Evolutionary conservation across 2,113 vertebrate species (phyloP).

Genomic region (Channa maculata): DNA sequence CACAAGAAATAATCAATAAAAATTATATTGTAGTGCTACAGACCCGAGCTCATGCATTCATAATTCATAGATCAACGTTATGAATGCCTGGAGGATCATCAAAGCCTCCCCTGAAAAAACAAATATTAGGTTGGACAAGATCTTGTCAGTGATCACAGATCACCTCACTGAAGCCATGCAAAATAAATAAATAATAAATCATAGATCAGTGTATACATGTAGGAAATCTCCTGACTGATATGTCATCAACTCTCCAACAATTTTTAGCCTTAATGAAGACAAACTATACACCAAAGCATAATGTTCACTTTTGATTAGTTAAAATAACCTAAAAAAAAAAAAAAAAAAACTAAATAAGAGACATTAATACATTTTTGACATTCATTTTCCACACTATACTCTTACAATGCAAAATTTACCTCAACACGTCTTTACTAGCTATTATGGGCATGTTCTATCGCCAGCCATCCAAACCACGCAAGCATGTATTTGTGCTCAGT

Average conservation of each 20-base stretch:
- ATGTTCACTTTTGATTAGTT: no score
- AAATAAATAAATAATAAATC: no score
- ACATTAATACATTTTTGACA: not conserved
- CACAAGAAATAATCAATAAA: no score
- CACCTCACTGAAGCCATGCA: conserved; percentile 10
- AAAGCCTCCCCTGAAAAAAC: conserved; percentile 28
- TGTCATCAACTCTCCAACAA: not conserved
- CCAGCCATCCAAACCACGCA: not conserved
- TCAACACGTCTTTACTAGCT: not conserved
- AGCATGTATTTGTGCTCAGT: conserved; percentile 15
- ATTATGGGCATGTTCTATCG: not conserved
- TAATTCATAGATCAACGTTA: conserved; percentile 29
- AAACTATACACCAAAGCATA: no score
- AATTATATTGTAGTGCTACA: not conserved
- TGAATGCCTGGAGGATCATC: conserved; percentile 19
- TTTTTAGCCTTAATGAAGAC: not conserved
- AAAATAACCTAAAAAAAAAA: no score
- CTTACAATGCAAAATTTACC: not conserved
- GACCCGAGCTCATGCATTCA: conserved; percentile 28
- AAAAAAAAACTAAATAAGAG: no score
- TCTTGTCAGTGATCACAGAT: conserved; percentile 48
- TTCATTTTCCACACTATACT: not conserved
- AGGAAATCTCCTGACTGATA: conserved; percentile 23
- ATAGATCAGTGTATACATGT: not conserved
- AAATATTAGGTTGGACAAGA: conserved; percentile 37